These are phyloP conservation scores for Bathynomus jamesi DNA, from an alignment of 1,140 invertebrate genomes.

Conservation along the genomic window DNA sequence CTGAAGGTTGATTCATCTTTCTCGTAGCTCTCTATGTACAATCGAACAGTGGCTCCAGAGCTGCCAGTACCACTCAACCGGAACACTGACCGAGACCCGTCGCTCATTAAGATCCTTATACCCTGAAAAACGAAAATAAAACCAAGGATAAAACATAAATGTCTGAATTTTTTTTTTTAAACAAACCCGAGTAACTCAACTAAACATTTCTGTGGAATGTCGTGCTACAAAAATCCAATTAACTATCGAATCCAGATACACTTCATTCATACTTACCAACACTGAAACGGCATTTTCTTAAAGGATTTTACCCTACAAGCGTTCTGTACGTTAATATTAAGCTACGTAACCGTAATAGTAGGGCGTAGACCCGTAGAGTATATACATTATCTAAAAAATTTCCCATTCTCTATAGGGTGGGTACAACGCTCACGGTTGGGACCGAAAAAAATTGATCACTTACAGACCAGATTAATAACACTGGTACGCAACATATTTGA, in stretches of 20 bases:
- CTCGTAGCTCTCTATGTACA: slow-evolving; percentile 89
- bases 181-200: background rate
- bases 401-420: too few relatives aligned
- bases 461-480: too few relatives aligned
- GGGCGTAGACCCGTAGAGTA: too few relatives aligned
- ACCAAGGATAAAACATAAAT: background rate
- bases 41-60: slow-evolving; percentile 87
- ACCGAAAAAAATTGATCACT: too few relatives aligned
- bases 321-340: too few relatives aligned
- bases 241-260: background rate
- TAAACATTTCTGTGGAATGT: slow-evolving; percentile 1
- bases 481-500: too few relatives aligned
- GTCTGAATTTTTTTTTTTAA: background rate
- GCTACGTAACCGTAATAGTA: too few relatives aligned
- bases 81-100: slow-evolving; percentile 86
- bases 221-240: background rate
- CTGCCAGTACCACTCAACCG: slow-evolving; percentile 95
- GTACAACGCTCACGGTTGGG: too few relatives aligned
- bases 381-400: too few relatives aligned
- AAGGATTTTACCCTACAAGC: too few relatives aligned
- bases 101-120: slow-evolving; percentile 82
- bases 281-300: too few relatives aligned
- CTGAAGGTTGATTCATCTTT: slow-evolving; percentile 47
- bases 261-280: too few relatives aligned
- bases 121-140: slow-evolving; percentile 57